These are phyloP conservation scores for Nasonovia ribisnigri DNA, from an alignment of 2,888 invertebrate genomes.

Conservation along the genomic window DNA sequence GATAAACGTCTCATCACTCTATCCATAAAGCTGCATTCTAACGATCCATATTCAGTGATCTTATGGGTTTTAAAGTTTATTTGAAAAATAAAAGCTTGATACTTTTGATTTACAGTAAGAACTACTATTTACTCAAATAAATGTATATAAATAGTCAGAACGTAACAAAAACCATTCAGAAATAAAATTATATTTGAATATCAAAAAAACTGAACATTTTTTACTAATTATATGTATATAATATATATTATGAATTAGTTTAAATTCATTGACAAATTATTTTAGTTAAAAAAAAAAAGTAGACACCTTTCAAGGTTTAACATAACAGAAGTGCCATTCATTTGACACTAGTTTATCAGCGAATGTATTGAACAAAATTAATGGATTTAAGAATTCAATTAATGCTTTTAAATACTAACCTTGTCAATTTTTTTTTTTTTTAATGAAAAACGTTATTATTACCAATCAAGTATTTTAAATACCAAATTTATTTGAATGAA, in stretches of 20 bases:
- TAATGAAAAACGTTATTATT: background rate
- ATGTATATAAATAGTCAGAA: background rate
- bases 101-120: background rate
- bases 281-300: background rate
- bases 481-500: slow-evolving; percentile 6
- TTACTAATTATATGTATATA: background rate
- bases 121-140: background rate
- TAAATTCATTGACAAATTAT: background rate
- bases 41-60: background rate
- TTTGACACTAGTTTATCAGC: background rate
- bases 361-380: background rate
- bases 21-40: background rate
- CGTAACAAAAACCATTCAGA: background rate
- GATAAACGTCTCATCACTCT: background rate
- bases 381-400: background rate
- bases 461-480: slow-evolving; percentile 16
- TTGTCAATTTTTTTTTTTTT: background rate
- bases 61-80: background rate
- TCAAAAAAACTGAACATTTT: background rate
- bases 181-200: background rate
- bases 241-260: background rate
- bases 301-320: background rate
- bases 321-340: background rate
- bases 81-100: background rate
- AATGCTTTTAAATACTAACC: background rate